phyloP scores from a whole-genome alignment of 2,888 invertebrate species.

The Taenaris catops region DNA sequence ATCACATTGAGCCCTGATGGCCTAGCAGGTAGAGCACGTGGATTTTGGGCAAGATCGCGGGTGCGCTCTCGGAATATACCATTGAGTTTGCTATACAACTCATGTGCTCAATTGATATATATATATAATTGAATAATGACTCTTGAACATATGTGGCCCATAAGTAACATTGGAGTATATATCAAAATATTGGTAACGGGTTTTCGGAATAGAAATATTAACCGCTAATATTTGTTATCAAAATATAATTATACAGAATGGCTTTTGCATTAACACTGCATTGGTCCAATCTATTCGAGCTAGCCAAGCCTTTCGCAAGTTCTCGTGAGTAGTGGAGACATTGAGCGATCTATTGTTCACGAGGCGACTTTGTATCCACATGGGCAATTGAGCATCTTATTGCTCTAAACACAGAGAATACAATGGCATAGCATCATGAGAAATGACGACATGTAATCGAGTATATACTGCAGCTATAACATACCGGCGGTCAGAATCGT shows the following conservation, averaged over 20 bases:
- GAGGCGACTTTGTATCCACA: constrained; percentile 3
- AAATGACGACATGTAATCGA: constrained; percentile 7
- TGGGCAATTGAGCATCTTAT: constrained; percentile 13
- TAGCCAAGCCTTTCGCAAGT: constrained; percentile 56
- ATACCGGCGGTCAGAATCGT: constrained; percentile 41
- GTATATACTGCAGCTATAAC: constrained; percentile 6
- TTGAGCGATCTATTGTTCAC: constrained; percentile 60
- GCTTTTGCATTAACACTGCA: not conserved
- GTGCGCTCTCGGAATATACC: too few species aligned
- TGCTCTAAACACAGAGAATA: constrained; percentile 2
- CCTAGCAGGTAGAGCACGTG: too few species aligned
- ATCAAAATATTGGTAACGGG: too few species aligned
- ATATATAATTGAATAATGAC: too few species aligned
- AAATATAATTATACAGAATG: too few species aligned
- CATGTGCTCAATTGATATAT: too few species aligned
- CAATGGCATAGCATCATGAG: constrained; percentile 1
- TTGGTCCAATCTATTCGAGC: constrained; percentile 7
- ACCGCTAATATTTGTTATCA: not conserved
- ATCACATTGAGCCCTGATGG: too few species aligned
- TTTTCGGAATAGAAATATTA: too few species aligned
- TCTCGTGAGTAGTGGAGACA: constrained; percentile 62
- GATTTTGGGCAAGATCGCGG: too few species aligned
- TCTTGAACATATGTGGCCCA: too few species aligned
- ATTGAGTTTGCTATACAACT: too few species aligned
- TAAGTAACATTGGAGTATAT: too few species aligned